Evolutionary conservation across 2,797 vertebrate species (phyloP).

Genomic region (Salmo trutta): DNA sequence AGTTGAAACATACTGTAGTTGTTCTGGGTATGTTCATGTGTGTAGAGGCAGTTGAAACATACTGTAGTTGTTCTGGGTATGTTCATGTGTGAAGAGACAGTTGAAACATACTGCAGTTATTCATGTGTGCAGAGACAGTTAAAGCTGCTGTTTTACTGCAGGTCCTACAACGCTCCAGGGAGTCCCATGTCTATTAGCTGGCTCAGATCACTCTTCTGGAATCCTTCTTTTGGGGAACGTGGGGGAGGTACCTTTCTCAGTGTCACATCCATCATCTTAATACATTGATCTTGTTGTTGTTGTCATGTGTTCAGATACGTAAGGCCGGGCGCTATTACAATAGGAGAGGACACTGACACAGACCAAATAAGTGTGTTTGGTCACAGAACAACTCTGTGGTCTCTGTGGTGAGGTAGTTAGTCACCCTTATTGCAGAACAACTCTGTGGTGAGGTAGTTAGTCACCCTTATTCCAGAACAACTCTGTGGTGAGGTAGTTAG

Average conservation of each 20-base stretch:
- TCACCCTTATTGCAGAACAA: too few relatives aligned
- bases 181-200: neutral
- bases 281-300: neutral
- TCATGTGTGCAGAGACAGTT: neutral
- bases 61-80: neutral
- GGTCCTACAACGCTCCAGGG: neutral
- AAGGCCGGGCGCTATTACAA: neutral
- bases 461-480: too few relatives aligned
- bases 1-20: too few relatives aligned
- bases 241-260: neutral
- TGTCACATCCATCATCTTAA: neutral
- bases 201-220: neutral
- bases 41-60: neutral
- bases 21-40: too few relatives aligned
- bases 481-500: too few relatives aligned
- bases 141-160: neutral
- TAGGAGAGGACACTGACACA: neutral
- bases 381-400: neutral
- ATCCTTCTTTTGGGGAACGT: neutral
- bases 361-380: neutral
- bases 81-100: neutral
- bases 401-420: too few relatives aligned
- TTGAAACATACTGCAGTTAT: too few relatives aligned
- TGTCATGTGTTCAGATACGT: neutral
- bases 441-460: too few relatives aligned